Evolutionary conservation across 2,888 invertebrate species (phyloP).

Genomic region (Cotesia congregata): DNA sequence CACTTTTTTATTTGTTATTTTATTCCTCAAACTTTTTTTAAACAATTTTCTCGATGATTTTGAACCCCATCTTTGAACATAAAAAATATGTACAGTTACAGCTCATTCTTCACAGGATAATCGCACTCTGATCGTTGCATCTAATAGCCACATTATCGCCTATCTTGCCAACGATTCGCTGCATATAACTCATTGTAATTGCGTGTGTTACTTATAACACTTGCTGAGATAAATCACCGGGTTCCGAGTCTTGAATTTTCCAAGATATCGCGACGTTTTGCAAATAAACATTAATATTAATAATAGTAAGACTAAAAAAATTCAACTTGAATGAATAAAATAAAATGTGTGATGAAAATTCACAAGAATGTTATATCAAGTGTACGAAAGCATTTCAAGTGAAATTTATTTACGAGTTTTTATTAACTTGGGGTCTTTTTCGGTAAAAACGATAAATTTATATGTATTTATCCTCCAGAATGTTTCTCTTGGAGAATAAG

Average conservation of each 20-base stretch:
- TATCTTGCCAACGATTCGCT: constrained; percentile 18
- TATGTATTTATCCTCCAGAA: constrained; percentile 27
- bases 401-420: constrained; percentile 46
- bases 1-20: not conserved
- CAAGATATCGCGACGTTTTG: constrained; percentile 5
- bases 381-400: not conserved
- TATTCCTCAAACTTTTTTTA: not conserved
- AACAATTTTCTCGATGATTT: not conserved
- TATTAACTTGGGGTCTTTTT: constrained; percentile 33
- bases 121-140: constrained; percentile 10
- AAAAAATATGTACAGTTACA: not conserved
- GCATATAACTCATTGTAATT: constrained; percentile 33
- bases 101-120: constrained; percentile 28
- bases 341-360: constrained; percentile 3
- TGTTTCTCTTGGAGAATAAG: constrained; percentile 28
- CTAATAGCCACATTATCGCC: constrained; percentile 35
- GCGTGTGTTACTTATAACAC: constrained; percentile 30
- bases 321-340: not conserved
- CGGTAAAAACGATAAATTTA: constrained; percentile 37
- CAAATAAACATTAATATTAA: constrained; percentile 14
- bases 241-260: not conserved
- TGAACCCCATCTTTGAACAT: not conserved
- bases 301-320: not conserved
- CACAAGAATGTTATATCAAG: constrained; percentile 10
- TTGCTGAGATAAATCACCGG: constrained; percentile 16